Conservation (phyloP, 2,797 vertebrate species). For the Rhodeus uyekii region DNA sequence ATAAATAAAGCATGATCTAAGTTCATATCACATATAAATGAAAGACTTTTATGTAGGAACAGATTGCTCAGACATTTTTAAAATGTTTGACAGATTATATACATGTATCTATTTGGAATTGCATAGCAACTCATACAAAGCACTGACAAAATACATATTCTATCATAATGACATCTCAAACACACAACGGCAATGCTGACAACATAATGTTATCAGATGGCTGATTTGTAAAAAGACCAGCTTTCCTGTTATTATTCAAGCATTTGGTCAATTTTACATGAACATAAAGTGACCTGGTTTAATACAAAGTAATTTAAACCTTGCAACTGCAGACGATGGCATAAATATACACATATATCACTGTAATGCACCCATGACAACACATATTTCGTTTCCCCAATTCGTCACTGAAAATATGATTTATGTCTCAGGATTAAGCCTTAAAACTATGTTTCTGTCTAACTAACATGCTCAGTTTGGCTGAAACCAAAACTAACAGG, state of each 20-base stretch:
- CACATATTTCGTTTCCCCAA: background rate
- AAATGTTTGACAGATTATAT: conserved; percentile 58
- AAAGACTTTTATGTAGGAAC: conserved; percentile 40
- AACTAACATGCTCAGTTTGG: conserved; percentile 1
- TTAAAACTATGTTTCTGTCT: background rate
- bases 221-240: conserved; percentile 41
- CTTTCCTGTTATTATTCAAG: conserved; percentile 22
- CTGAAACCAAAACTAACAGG: background rate
- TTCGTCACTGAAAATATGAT: conserved; percentile 21
- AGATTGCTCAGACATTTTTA: conserved; percentile 48
- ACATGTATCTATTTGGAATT: conserved; percentile 62
- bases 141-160: conserved; percentile 55
- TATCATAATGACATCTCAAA: conserved; percentile 33
- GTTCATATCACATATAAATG: conserved; percentile 48
- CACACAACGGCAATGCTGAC: conserved; percentile 41
- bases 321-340: background rate
- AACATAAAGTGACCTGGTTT: conserved; percentile 6
- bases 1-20: conserved; percentile 47
- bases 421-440: background rate
- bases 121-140: conserved; percentile 68
- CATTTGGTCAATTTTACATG: conserved; percentile 13
- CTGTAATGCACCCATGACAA: background rate
- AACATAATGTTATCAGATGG: conserved; percentile 19
- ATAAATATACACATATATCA: conserved; percentile 28
- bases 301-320: background rate